Conservation (phyloP, 2,113 vertebrate species). For the Grammomys surdaster region DNA sequence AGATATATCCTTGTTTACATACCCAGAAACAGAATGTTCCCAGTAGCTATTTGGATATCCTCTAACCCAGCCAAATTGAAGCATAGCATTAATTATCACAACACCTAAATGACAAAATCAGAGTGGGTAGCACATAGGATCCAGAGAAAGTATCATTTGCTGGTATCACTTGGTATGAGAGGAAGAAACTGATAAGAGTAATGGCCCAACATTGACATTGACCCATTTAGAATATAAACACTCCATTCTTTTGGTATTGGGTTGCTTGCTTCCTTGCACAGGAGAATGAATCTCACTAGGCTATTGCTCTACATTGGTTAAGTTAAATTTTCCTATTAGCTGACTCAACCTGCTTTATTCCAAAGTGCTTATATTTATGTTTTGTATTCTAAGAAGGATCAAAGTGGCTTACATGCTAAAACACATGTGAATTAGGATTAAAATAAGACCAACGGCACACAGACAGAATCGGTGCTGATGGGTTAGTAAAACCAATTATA, state of each 20-base stretch:
- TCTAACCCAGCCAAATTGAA: background rate
- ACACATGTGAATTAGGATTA: constrained; percentile 30
- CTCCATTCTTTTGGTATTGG: background rate
- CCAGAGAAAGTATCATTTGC: background rate
- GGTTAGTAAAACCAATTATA: constrained; percentile 65
- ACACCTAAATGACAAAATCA: background rate
- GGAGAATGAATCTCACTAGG: background rate
- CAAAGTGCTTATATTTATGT: constrained; percentile 45
- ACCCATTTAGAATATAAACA: background rate
- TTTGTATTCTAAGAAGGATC: constrained; percentile 36
- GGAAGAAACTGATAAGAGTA: background rate
- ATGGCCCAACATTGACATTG: background rate
- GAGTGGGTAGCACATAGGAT: background rate
- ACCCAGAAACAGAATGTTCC: background rate
- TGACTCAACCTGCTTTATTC: constrained; percentile 31
- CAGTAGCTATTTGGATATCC: background rate
- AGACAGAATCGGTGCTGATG: background rate
- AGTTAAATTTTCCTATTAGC: constrained; percentile 32
- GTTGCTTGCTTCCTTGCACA: background rate
- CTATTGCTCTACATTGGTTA: background rate
- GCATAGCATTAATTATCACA: background rate
- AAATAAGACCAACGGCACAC: constrained; percentile 22
- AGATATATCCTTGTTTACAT: no score
- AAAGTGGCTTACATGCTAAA: constrained; percentile 51
- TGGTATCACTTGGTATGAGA: no score